Conservation (phyloP, 2,113 vertebrate species). For the Lepidothrix coronata region DNA sequence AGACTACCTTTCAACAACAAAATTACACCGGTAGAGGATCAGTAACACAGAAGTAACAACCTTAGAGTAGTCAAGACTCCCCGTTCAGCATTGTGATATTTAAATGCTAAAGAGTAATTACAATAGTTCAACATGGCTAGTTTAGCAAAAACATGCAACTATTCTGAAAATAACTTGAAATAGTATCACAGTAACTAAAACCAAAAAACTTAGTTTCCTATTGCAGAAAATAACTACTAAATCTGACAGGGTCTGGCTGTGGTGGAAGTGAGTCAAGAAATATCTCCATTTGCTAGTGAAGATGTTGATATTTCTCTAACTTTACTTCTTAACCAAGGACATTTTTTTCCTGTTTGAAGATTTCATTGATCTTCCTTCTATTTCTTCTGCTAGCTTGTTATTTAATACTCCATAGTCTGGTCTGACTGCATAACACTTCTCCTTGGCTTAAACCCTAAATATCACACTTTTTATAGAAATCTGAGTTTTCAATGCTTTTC, state of each 20-base stretch:
- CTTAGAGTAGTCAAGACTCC: not conserved
- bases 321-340: not conserved
- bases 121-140: not conserved
- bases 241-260: not conserved
- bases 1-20: not conserved
- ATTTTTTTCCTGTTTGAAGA: not conserved
- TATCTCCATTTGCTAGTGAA: not conserved
- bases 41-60: not conserved
- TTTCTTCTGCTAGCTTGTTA: not conserved
- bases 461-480: slow-evolving; percentile 15
- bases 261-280: not conserved
- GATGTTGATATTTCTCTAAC: not conserved
- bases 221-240: not conserved
- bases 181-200: not conserved
- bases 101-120: not conserved
- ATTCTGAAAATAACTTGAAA: not conserved
- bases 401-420: not conserved
- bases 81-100: not conserved
- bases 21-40: not conserved
- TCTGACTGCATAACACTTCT: not conserved
- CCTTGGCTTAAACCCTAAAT: slow-evolving; percentile 24
- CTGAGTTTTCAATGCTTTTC: slow-evolving; percentile 7
- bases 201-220: not conserved
- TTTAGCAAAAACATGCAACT: not conserved
- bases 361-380: not conserved